These are phyloP conservation scores for Mus caroli DNA, from an alignment of 2,797 vertebrate species.

Conservation along the genomic window DNA sequence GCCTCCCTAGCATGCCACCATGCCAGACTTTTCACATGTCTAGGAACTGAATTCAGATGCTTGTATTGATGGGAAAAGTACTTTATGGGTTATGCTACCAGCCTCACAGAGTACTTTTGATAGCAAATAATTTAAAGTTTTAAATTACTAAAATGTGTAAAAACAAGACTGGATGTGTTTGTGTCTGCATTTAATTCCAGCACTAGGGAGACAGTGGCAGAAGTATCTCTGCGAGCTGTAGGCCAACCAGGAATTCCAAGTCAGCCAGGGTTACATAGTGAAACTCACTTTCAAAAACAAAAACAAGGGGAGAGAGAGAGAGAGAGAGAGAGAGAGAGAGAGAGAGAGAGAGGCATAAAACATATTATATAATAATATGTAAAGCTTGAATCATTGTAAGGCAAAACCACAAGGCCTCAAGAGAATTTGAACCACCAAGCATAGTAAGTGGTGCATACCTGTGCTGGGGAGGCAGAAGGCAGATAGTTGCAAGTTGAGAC, in stretches of 20 bases:
- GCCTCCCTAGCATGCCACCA: neutral
- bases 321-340: too few species aligned
- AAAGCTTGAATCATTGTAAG: slow-evolving; percentile 36
- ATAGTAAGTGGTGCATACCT: neutral
- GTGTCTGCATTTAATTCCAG: neutral
- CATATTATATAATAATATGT: slow-evolving; percentile 26
- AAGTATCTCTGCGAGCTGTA: neutral
- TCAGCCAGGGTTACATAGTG: neutral
- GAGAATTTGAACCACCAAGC: neutral
- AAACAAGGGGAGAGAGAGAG: neutral
- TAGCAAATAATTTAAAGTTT: slow-evolving; percentile 20
- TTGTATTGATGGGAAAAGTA: neutral
- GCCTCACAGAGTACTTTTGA: slow-evolving; percentile 4
- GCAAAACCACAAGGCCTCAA: slow-evolving; percentile 10
- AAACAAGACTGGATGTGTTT: neutral
- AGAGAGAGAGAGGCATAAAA: neutral
- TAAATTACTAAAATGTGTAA: slow-evolving; percentile 30
- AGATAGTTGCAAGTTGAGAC: neutral
- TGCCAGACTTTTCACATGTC: neutral
- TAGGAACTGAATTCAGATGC: neutral
- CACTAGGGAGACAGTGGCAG: neutral
- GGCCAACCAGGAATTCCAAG: neutral
- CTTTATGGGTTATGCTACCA: neutral
- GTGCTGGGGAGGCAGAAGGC: too few species aligned
- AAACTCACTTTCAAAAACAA: neutral